Percentiles rank a stretch among this genome's conserved stretches.
Evolutionary conservation across 2,888 invertebrate species (phyloP).

Genomic region (Brachyptera putata): DNA sequence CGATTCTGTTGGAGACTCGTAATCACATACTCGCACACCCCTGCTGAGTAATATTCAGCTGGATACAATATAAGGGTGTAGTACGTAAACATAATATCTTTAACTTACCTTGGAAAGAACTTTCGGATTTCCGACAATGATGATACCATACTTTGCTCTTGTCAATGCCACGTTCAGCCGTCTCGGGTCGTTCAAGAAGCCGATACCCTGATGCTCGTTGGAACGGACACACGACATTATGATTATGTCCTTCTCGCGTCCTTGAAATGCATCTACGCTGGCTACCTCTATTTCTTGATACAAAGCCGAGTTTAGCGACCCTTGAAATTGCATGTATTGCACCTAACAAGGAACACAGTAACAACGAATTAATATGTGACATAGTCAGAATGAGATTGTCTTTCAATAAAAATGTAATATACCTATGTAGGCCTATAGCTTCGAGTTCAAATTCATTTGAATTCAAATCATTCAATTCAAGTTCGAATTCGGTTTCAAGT

Average conservation of each 20-base stretch:
- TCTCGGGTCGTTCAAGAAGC: constrained; percentile 96
- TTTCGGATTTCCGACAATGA: constrained; percentile 98
- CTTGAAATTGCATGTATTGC: constrained; percentile 99
- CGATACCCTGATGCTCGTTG: constrained; percentile 98
- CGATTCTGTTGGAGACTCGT: no score
- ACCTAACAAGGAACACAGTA: constrained; percentile 46
- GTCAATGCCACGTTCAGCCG: constrained; percentile 97
- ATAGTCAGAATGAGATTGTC: no score
- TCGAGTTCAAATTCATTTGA: no score
- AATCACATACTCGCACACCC: no score
- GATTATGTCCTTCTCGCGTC: constrained; percentile 97
- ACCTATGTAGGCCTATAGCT: no score
- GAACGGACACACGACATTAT: constrained; percentile 99
- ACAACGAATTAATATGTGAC: no score
- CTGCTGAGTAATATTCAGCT: no score
- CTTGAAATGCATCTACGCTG: constrained; percentile 99
- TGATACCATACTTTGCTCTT: constrained; percentile 94
- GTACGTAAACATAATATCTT: no score
- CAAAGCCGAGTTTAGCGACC: constrained; percentile 90
- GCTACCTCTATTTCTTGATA: constrained; percentile 99
- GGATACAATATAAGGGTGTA: no score
- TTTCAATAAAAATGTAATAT: no score
- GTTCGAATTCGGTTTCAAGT: no score
- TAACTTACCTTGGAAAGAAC: constrained; percentile 82
- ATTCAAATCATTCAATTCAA: no score